A percentile compares a stretch with the other conserved stretches of the same genome.
Conservation (phyloP, 1,140 invertebrate genomes). For the Zaprionus gabonicus region DNA sequence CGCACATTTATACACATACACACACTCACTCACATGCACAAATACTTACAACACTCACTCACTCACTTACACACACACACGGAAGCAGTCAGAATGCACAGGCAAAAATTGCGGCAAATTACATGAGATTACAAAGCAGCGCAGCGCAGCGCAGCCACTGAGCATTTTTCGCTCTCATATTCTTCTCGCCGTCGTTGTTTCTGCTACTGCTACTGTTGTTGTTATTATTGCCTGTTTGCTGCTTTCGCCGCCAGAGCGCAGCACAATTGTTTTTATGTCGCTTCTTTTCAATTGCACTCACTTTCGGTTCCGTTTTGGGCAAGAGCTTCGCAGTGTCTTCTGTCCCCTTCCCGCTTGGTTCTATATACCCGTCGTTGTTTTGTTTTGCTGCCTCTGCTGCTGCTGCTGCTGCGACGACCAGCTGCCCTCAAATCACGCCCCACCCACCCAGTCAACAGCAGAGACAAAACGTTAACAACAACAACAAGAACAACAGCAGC, state of each 20-base stretch:
- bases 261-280: conserved; percentile 73
- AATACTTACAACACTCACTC: neutral
- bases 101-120: conserved; percentile 77
- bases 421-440: conserved; percentile 77
- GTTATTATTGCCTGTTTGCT: conserved; percentile 43
- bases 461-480: conserved; percentile 62
- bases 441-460: conserved; percentile 64
- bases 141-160: conserved; percentile 57
- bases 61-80: conserved; percentile 12
- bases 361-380: conserved; percentile 42
- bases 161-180: conserved; percentile 52
- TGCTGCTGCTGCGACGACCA: conserved; percentile 45
- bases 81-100: conserved; percentile 57
- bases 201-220: conserved; percentile 23
- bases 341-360: conserved; percentile 4
- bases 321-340: conserved; percentile 29
- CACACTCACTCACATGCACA: neutral
- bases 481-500: conserved; percentile 32
- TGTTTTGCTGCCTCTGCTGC: conserved; percentile 38
- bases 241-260: conserved; percentile 48
- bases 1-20: conserved; percentile 19
- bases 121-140: conserved; percentile 72
- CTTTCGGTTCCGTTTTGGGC: conserved; percentile 68
- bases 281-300: conserved; percentile 64
- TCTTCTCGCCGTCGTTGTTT: conserved; percentile 24